These are phyloP conservation scores for Nephila pilipes DNA, from an alignment of 1,140 invertebrate species.

Conservation along the genomic window DNA sequence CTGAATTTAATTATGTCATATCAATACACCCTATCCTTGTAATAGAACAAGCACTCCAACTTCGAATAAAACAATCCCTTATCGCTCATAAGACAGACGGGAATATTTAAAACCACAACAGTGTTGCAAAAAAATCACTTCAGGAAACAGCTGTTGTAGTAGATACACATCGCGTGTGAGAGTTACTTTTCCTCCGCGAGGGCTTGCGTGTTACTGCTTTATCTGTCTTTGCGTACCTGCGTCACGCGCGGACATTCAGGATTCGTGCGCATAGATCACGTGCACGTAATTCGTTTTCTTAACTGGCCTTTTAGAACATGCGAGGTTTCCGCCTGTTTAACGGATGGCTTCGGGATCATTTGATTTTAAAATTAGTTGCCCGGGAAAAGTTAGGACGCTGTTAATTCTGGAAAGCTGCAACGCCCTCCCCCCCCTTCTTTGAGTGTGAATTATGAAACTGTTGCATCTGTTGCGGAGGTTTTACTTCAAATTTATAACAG, in stretches of 20 bases:
- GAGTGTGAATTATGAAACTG: background rate
- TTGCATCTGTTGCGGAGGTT: background rate
- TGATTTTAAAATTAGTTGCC: background rate
- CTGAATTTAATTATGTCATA: too few relatives aligned
- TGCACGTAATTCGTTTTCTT: slow-evolving; percentile 15
- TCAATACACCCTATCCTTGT: too few relatives aligned
- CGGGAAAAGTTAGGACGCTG: background rate
- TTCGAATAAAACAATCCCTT: too few relatives aligned
- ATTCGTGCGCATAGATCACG: background rate
- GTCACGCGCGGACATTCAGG: background rate
- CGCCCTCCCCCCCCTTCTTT: background rate
- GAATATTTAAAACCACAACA: background rate
- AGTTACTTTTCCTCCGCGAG: background rate
- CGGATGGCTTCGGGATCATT: background rate
- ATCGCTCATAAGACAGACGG: too few relatives aligned
- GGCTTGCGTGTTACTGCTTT: background rate
- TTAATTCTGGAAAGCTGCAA: background rate
- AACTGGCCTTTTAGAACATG: background rate
- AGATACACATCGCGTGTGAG: background rate
- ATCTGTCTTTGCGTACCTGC: background rate
- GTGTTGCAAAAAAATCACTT: background rate
- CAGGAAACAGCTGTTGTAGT: background rate
- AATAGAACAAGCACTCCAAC: too few relatives aligned
- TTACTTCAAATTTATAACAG: too few relatives aligned
- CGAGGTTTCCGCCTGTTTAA: background rate